These are phyloP conservation scores for Zalophus californianus DNA, from an alignment of 2,797 vertebrate species.

Conservation along the genomic window DNA sequence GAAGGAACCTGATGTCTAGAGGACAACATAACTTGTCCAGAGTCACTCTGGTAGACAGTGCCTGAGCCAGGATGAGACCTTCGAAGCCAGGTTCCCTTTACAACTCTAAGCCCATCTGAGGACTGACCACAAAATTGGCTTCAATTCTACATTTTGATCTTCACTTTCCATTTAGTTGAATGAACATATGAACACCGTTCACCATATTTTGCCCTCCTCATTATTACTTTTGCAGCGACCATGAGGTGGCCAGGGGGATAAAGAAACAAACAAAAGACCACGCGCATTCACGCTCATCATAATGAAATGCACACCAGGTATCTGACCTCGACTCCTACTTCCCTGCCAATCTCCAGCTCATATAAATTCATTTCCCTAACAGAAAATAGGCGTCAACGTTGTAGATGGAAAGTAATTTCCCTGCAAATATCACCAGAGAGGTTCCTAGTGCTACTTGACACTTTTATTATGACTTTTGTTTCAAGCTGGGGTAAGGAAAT, in stretches of 20 bases:
- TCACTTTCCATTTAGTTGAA: neutral
- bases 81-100: neutral
- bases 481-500: neutral
- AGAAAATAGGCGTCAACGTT: neutral
- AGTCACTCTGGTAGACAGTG: neutral
- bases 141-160: neutral
- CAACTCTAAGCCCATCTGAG: neutral
- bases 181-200: neutral
- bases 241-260: neutral
- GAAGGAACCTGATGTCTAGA: neutral
- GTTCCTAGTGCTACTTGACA: neutral
- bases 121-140: neutral
- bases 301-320: neutral
- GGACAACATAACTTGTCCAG: neutral
- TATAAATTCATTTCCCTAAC: constrained; percentile 43
- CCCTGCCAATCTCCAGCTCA: neutral
- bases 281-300: neutral
- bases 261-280: neutral
- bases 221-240: neutral
- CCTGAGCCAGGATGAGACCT: neutral
- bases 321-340: neutral
- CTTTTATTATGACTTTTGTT: constrained; percentile 60
- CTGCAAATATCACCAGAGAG: constrained; percentile 36
- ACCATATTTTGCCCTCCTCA: neutral
- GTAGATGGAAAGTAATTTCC: constrained; percentile 45